Base-by-base conservation (phyloP, 2,797 vertebrate species). In the Tokudaia tokunoshimensis region DNA sequence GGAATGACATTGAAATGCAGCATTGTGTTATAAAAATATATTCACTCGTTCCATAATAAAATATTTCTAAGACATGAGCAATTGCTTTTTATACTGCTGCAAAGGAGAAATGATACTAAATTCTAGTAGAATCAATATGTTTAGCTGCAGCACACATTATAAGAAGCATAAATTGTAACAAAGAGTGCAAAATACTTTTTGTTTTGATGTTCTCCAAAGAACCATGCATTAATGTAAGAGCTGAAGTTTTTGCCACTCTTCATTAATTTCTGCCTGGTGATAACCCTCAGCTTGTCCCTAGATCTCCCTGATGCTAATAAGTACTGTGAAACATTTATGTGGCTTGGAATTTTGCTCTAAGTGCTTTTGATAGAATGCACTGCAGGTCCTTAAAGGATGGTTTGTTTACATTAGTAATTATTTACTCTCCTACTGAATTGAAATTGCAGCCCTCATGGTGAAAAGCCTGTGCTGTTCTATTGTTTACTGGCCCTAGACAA, bases 381-480 rank as follows among this genome's bases (percentile, higher is more conserved):
- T 52, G 87, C 63, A 96, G 78, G 70, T 55, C 11, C 52, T 94
- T 90, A 91, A 75, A 41, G 70, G 78, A 96, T 20, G 10, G 75
- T 59, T 95, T 97, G 84, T 96, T 98, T 97, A 95, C 44, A 83
- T 84, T 96, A 98, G 93, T 0, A 87, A 93, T 94, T 97, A 83
- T 95, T 98, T 97, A 95, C 80, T 96, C 79, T 97, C 89, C 34
- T 34, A 88, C 65, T 84, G 57, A 95, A 96, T 47, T 96, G 61
- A 97, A 98, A 97, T 93, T 22, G 29, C 10, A 17, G 0, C 2
- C 94, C 61, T 96, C n/a, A 72, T 29, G 6, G 0, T 84, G 67
- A 94, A 94, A 95, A 98, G 83, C 19, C 47, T 37, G 83, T 95
- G 59, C 91, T 96, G 17, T 91, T 96, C 89, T 37, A 59, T 92